Percentiles rank a stretch among this genome's conserved stretches.
Evolutionary conservation across 2,888 invertebrate genomes (phyloP).

Genomic region (Notodonta dromedarius): DNA sequence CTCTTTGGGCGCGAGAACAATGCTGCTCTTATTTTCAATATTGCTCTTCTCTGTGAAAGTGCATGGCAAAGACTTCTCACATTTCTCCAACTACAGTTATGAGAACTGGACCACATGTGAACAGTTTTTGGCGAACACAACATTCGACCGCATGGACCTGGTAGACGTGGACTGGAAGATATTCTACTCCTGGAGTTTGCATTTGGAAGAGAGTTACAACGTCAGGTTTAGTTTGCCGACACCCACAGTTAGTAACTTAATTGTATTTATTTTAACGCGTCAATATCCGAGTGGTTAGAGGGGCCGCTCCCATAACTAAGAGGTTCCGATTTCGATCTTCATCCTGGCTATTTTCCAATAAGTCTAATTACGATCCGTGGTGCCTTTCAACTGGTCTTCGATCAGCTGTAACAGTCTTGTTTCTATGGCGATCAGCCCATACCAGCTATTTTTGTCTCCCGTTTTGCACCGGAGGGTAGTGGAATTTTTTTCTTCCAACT

Average conservation of each 20-base stretch:
- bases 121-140: conserved; percentile 50
- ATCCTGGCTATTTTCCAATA: too few relatives aligned
- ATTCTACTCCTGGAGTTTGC: conserved; percentile 61
- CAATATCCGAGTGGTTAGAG: too few relatives aligned
- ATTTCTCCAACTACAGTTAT: neutral
- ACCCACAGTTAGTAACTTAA: conserved; percentile 43
- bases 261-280: neutral
- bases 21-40: neutral
- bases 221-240: conserved; percentile 54
- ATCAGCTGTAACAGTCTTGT: too few relatives aligned
- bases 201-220: conserved; percentile 46
- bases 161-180: conserved; percentile 63
- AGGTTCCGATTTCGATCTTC: too few relatives aligned
- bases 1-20: neutral
- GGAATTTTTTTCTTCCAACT: too few relatives aligned
- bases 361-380: too few relatives aligned
- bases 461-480: too few relatives aligned
- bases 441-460: too few relatives aligned
- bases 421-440: too few relatives aligned
- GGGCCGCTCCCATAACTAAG: too few relatives aligned
- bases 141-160: conserved; percentile 45
- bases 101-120: conserved; percentile 61
- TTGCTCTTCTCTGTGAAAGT: neutral
- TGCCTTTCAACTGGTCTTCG: too few relatives aligned
- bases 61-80: neutral